A percentile compares a stretch with the other conserved stretches of the same genome.
Evolutionary conservation across 2,797 vertebrate species (phyloP).

Genomic region (Pangasius sanitwongsei): DNA sequence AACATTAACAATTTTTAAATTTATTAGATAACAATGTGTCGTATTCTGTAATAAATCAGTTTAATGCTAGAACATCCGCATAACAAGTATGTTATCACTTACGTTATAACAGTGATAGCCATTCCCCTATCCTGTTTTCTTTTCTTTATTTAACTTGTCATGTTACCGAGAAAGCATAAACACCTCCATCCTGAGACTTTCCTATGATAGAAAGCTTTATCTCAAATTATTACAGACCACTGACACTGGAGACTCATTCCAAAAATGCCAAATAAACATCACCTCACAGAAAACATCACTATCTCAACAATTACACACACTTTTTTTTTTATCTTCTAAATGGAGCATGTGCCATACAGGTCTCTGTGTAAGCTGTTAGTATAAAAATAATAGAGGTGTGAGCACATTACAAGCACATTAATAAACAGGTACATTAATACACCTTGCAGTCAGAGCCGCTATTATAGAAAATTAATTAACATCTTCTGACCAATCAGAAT

Average conservation of each 20-base stretch:
- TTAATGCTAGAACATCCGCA: background rate
- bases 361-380: background rate
- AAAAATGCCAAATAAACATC: background rate
- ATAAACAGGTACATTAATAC: background rate
- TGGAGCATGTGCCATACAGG: background rate
- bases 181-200: background rate
- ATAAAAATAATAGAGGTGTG: background rate
- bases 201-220: background rate
- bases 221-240: background rate
- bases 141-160: background rate
- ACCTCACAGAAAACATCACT: background rate
- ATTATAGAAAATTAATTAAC: background rate
- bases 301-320: background rate
- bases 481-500: constrained; percentile 1
- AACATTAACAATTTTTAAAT: background rate
- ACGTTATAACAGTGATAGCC: background rate
- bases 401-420: background rate
- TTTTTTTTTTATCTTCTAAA: background rate
- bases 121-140: background rate
- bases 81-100: background rate
- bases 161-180: background rate
- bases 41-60: background rate
- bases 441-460: background rate
- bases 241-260: background rate
- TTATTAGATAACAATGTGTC: background rate